Evolutionary conservation across 2,797 vertebrate genomes (phyloP).

Genomic region (Alectoris magna): DNA sequence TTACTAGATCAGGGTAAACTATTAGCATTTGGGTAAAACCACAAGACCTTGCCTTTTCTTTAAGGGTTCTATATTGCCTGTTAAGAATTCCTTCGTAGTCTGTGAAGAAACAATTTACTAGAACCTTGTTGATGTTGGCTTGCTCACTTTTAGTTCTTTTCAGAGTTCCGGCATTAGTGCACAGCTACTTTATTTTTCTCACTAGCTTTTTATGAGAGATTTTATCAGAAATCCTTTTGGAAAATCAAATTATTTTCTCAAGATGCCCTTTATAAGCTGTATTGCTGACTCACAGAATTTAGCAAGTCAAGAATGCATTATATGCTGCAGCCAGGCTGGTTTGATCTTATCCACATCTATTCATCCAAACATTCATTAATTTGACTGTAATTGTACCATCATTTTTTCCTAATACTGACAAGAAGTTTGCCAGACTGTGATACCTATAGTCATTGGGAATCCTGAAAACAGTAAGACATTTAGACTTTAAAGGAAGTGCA

Average conservation of each 20-base stretch:
- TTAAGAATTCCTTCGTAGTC: background rate
- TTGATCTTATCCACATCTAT: constrained; percentile 16
- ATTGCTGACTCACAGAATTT: constrained; percentile 34
- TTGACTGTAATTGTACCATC: constrained; percentile 1
- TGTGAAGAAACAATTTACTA: background rate
- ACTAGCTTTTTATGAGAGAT: constrained; percentile 10
- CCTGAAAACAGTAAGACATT: background rate
- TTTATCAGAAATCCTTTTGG: constrained; percentile 37
- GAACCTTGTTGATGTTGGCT: background rate
- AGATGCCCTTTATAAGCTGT: background rate
- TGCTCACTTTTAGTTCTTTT: background rate
- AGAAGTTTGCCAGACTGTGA: background rate
- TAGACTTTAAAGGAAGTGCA: background rate
- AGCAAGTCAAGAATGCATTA: background rate
- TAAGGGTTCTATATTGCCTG: background rate
- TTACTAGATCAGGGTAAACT: background rate
- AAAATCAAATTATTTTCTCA: constrained; percentile 46
- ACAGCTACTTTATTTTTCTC: background rate
- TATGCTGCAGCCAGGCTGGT: background rate
- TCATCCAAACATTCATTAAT: background rate
- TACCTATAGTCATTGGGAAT: background rate
- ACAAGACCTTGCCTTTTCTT: background rate
- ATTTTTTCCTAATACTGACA: background rate
- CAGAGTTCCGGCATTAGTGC: background rate
- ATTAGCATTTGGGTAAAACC: background rate